These are phyloP conservation scores for Charaxes varanes DNA, from an alignment of 1,140 invertebrate species.

Conservation along the genomic window DNA sequence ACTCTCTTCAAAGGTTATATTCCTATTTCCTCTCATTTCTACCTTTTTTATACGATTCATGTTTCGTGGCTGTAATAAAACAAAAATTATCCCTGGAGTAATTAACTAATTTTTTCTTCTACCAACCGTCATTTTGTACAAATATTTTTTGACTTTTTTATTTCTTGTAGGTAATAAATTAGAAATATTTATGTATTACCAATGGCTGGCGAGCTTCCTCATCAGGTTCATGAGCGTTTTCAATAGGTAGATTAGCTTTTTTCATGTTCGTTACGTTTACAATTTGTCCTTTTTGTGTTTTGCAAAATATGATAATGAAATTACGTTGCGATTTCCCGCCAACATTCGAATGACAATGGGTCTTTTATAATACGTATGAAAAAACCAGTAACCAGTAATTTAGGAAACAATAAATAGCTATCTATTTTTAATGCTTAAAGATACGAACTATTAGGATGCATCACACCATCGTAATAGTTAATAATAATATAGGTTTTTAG, in stretches of 20 bases:
- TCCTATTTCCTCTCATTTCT: conserved; percentile 9
- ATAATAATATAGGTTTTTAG: no score
- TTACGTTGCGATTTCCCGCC: no score
- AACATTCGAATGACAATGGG: no score
- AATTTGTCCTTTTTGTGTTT: no score
- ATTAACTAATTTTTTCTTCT: not conserved
- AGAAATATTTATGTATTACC: conserved; percentile 26
- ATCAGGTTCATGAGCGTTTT: conserved; percentile 36
- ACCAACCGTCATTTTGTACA: not conserved
- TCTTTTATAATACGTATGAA: no score
- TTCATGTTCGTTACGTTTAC: conserved; percentile 27
- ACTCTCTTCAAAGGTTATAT: conserved; percentile 19
- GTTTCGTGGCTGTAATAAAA: not conserved
- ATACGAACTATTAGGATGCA: no score
- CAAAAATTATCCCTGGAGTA: conserved; percentile 1
- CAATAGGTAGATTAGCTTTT: conserved; percentile 36
- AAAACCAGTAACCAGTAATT: no score
- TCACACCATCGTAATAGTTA: no score
- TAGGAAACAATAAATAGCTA: no score
- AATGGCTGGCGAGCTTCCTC: conserved; percentile 41
- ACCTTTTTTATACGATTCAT: conserved; percentile 2
- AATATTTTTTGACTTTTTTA: no score
- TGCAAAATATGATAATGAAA: no score
- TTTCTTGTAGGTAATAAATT: not conserved
- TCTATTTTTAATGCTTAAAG: no score